Evolutionary conservation across 2,888 invertebrate genomes (phyloP), one percentile per base, ranked within the genome.

Genomic region (Drosophila engyochracea): DNA sequence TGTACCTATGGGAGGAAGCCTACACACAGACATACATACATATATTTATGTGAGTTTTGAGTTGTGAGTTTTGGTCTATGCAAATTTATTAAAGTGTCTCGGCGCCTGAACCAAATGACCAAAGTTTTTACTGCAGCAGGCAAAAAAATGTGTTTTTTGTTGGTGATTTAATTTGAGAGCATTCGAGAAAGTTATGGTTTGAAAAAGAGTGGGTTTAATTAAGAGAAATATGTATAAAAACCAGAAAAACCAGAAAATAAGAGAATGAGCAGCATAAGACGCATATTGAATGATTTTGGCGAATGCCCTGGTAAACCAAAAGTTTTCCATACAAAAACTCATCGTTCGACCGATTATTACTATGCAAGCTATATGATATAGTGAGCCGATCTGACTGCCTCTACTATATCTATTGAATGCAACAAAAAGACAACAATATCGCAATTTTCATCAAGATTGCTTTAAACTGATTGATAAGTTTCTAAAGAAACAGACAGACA

Each of bases 81-180:
- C 79, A 79, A 79, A 79, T 79, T 75, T 79, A 75, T 79, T 75
- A 71, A 75, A 79, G 52, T 57, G 59, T 61, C 63, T 65, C 55
- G 44, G 33, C 51, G 61, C 47, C 49, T 44, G 64, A 31, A 44
- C 5, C 35, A 67, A 74, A 70, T 70, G 59, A 62, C 31, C 39
- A 63, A 79, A 79, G 59, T 70, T 79, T 68, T 33, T 12, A 28
- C 7, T 19, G 52, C 47, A 52, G 28, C 41, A 60, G 22, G 14
- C 65, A 44, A 49, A 58, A 57, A 53, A 68, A 59, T 10, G 41
- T 44, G 51, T 55, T 57, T 65, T 39, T 6, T 30, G n/a, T 39
- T 22, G n/a, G n/a, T 28, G 41, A 54, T 51, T 47, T 30, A 62
- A 39, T 35, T 59, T 63, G 30, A 60, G 28, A 60, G 16, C 19